Evolutionary conservation across 2,888 invertebrate genomes (phyloP).

Genomic region (Cephus sareptanus): DNA sequence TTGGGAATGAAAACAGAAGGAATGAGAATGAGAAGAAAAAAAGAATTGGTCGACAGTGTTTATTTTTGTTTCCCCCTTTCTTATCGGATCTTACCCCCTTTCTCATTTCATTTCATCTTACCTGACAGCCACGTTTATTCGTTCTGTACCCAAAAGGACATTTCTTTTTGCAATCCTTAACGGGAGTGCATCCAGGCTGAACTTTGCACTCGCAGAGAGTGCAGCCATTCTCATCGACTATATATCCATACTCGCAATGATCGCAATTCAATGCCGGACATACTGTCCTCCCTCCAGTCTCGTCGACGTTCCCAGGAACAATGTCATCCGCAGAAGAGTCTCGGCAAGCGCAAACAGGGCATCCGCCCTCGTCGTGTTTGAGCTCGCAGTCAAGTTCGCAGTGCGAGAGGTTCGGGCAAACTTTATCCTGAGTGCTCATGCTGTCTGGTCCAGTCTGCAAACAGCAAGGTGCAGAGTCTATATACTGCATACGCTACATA

Average conservation of each 20-base stretch:
- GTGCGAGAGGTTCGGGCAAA: conserved; percentile 43
- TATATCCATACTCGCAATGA: conserved; percentile 53
- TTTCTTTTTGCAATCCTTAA: conserved; percentile 50
- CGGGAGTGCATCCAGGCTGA: conserved; percentile 43
- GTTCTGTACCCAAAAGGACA: conserved; percentile 54
- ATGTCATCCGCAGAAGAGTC: conserved; percentile 25
- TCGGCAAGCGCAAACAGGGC: conserved; percentile 51
- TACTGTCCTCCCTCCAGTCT: conserved; percentile 31
- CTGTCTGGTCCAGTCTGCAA: background rate
- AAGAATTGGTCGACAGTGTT: background rate
- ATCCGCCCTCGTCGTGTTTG: conserved; percentile 48
- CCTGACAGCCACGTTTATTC: conserved; percentile 55
- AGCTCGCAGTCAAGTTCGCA: conserved; percentile 47
- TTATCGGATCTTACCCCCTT: background rate
- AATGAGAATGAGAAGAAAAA: background rate
- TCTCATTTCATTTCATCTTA: conserved; percentile 27
- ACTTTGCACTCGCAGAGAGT: conserved; percentile 54
- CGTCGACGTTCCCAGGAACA: conserved; percentile 24
- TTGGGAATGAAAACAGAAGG: conserved; percentile 4
- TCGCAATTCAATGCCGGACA: conserved; percentile 55
- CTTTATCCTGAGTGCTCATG: conserved; percentile 21
- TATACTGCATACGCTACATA: background rate
- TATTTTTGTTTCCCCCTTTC: background rate
- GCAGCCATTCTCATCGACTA: conserved; percentile 57
- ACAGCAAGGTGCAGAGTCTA: background rate